Conservation (phyloP, 2,113 vertebrate genomes). For the Boulengeromyrus knoepffleri region DNA sequence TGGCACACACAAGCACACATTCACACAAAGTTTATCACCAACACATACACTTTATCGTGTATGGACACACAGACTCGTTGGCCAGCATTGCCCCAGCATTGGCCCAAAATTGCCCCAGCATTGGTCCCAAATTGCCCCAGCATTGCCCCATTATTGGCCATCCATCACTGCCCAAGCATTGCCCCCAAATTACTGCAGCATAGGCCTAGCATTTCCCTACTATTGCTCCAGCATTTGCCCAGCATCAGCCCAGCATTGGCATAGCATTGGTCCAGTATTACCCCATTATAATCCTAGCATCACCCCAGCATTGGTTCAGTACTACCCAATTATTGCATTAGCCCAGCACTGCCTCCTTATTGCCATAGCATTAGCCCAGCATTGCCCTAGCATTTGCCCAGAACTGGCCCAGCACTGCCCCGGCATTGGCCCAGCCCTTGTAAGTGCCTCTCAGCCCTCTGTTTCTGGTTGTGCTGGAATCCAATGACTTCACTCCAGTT, state of each 20-base stretch:
- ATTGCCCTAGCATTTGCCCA: not conserved
- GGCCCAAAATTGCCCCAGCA: not conserved
- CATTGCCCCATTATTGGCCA: not conserved
- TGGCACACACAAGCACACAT: not conserved
- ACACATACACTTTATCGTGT: not conserved
- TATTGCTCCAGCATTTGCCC: not conserved
- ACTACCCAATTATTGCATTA: too few relatives aligned
- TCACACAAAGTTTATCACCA: not conserved
- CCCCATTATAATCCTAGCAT: too few relatives aligned
- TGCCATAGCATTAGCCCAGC: not conserved
- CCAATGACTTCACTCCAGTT: conserved; percentile 19
- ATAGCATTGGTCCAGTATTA: not conserved
- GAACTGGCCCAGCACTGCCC: not conserved
- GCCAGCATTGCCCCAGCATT: not conserved
- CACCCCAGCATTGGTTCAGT: not conserved
- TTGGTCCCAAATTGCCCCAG: not conserved
- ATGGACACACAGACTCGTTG: not conserved
- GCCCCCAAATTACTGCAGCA: not conserved
- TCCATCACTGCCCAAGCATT: not conserved
- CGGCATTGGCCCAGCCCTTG: not conserved
- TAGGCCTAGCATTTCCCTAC: too few relatives aligned
- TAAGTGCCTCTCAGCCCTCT: not conserved
- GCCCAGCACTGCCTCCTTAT: too few relatives aligned
- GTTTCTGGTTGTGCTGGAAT: conserved; percentile 3
- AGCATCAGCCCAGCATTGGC: not conserved